Conservation (phyloP, 2,888 invertebrate genomes). For the Cheiracanthium punctorium region DNA sequence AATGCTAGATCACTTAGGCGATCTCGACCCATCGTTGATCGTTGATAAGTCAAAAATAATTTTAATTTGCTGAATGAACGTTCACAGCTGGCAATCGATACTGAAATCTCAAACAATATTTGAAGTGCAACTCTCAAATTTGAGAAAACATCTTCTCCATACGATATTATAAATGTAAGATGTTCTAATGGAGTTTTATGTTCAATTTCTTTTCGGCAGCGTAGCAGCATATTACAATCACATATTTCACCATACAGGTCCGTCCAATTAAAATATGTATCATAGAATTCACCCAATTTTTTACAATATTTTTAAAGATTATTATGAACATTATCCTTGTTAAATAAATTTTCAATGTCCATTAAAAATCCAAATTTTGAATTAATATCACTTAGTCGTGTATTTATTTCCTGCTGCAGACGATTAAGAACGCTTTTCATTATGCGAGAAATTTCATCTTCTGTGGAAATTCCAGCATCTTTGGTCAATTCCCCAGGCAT, state of each 20-base stretch:
- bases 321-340: slow-evolving; percentile 1
- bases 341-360: background rate
- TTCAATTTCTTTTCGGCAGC: background rate
- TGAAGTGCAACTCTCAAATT: background rate
- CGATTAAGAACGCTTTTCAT: slow-evolving; percentile 19
- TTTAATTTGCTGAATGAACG: slow-evolving; percentile 12
- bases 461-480: slow-evolving; percentile 25
- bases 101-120: slow-evolving; percentile 8
- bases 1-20: background rate
- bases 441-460: slow-evolving; percentile 3
- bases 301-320: background rate
- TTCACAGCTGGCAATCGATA: slow-evolving; percentile 21
- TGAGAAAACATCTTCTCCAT: slow-evolving; percentile 1
- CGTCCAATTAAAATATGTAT: slow-evolving; percentile 12
- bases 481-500: background rate
- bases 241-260: slow-evolving; percentile 12
- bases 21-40: slow-evolving; percentile 8
- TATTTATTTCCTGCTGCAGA: background rate
- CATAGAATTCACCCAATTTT: background rate
- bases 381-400: background rate
- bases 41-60: background rate
- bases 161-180: slow-evolving; percentile 9
- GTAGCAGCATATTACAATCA: background rate
- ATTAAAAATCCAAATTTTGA: slow-evolving; percentile 20
- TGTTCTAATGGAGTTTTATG: slow-evolving; percentile 8